These are phyloP conservation scores for Erethizon dorsatum DNA, from an alignment of 2,797 vertebrate species.

Conservation along the genomic window DNA sequence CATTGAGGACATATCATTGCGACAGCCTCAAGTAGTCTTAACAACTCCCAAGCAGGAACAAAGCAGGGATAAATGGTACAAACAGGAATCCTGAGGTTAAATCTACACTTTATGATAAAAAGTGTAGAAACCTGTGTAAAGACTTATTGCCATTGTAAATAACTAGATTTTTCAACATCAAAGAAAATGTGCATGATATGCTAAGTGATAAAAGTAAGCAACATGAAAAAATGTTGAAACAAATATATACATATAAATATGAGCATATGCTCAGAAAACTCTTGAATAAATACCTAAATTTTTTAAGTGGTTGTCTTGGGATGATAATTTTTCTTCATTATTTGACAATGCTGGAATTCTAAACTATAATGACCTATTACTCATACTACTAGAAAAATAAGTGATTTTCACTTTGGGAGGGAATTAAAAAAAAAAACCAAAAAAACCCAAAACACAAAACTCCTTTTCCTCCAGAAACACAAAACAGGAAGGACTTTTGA, in stretches of 20 bases:
- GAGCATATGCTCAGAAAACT: conserved; percentile 4
- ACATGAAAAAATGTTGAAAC: conserved; percentile 43
- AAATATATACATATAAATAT: conserved; percentile 10
- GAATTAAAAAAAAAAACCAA: neutral
- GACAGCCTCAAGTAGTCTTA: neutral
- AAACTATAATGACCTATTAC: neutral
- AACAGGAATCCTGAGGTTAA: neutral
- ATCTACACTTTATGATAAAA: conserved; percentile 27
- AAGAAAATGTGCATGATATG: neutral
- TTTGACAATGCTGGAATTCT: neutral
- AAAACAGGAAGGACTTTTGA: conserved; percentile 11
- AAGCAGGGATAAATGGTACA: neutral
- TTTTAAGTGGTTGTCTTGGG: neutral
- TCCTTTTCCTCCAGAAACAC: conserved; percentile 60
- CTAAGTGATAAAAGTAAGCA: conserved; percentile 59
- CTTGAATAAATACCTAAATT: neutral
- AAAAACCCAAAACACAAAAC: neutral
- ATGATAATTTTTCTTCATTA: conserved; percentile 35
- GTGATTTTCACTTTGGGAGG: conserved; percentile 23
- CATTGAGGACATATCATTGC: neutral
- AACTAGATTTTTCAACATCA: conserved; percentile 40
- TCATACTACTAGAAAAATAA: neutral
- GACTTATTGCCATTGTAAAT: conserved; percentile 28
- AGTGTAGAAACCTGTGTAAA: neutral
- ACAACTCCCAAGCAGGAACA: neutral